A percentile compares a stretch with the other conserved stretches of the same genome.
Conservation (phyloP, 1,140 invertebrate genomes). For the Drosophila quadrilineata region DNA sequence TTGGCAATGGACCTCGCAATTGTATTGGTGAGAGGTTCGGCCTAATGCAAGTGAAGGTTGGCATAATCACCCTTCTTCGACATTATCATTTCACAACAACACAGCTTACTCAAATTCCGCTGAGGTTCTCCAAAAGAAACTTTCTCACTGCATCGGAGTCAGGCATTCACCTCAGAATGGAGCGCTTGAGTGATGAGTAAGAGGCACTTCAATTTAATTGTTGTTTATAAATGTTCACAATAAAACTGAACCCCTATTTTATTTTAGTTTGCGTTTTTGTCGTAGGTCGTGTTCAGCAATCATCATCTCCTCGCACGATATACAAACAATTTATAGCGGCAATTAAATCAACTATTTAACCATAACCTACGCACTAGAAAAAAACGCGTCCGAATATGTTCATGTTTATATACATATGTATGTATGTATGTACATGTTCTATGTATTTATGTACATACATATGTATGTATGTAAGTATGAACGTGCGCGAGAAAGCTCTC, state of each 20-base stretch:
- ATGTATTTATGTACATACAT: background rate
- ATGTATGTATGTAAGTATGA: too few species aligned
- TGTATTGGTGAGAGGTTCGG: slow-evolving; percentile 83
- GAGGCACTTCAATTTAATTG: too few species aligned
- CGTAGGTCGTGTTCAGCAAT: slow-evolving; percentile 1
- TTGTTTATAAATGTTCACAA: too few species aligned
- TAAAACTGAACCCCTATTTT: too few species aligned
- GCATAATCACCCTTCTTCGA: slow-evolving; percentile 53
- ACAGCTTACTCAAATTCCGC: slow-evolving; percentile 49
- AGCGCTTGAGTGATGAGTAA: slow-evolving; percentile 13
- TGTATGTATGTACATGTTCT: background rate
- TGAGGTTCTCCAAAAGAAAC: slow-evolving; percentile 29
- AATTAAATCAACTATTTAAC: background rate
- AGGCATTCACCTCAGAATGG: slow-evolving; percentile 50
- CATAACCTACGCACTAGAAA: background rate
- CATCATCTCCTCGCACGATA: background rate
- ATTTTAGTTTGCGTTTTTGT: background rate
- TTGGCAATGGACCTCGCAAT: slow-evolving; percentile 83
- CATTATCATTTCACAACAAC: slow-evolving; percentile 46
- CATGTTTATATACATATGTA: background rate
- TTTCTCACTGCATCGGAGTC: slow-evolving; percentile 44
- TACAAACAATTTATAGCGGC: background rate
- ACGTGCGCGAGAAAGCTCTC: too few species aligned
- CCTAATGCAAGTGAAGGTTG: slow-evolving; percentile 81
- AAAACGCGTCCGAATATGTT: slow-evolving; percentile 4